Base-by-base conservation (phyloP, 2,888 invertebrate genomes). In the Oxystoma pomonae region DNA sequence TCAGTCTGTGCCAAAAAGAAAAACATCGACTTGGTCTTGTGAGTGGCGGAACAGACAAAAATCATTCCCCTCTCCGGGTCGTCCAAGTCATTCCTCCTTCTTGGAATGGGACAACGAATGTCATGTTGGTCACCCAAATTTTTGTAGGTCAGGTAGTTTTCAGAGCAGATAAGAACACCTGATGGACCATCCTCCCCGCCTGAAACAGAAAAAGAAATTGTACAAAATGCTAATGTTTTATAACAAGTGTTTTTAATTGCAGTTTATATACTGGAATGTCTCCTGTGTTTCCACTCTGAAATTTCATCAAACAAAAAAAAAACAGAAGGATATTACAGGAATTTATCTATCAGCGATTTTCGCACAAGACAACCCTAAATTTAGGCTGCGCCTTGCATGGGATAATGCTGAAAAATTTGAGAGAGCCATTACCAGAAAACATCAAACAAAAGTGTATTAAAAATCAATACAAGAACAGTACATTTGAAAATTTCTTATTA, bases 41-140 rank as follows among this genome's bases (percentile, higher is more conserved):
- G 99, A 1, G 98, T 98, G 3, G 99, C 99, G 2, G 97, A 96
- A 78, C 97, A 97, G 9, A 99, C 98, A 82, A 99, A 98, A 71
- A 99, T 96, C 95, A 99, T 97, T 2, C 98, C 98, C 71, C 98
- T 86, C 76, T 99, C 99, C 0, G 98, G 98, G 82, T 99, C 99
- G 82, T 99, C 99, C 64, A 99, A 84, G 81, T 99, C 99, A 82
- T 98, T 98, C 71, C 98, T 85, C 72, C 99, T 84, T 66, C 98
- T 85, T 2, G 99, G 99, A 76, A 99, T 99, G 0, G 98, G 98
- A 76, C 96, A 96, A 75, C 97, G 88, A 74, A 99, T 98, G 76
- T 99, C 99, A 73, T 96, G 98, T 77, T 99, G 98, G 80, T 99
- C 99, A 9, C 99, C 99, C 71, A 98, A 85, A 83, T 99, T 99